These are phyloP conservation scores for Elaphurus davidianus DNA, from an alignment of 2,113 vertebrate genomes.

Conservation along the genomic window DNA sequence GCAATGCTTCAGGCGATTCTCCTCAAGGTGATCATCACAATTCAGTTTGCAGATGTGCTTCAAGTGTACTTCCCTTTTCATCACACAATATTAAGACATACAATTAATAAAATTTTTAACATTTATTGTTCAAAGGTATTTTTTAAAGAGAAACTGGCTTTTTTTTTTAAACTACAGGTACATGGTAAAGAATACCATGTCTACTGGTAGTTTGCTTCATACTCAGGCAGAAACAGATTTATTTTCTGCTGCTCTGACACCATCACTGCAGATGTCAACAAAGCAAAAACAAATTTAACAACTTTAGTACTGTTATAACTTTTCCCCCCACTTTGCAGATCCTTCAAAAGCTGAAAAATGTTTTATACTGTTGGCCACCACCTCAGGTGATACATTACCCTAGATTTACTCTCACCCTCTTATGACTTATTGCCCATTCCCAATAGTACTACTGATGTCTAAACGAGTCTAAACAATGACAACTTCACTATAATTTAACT, in stretches of 20 bases:
- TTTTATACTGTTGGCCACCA: neutral
- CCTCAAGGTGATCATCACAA: neutral
- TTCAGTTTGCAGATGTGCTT: neutral
- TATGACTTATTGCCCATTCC: neutral
- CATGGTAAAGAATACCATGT: neutral
- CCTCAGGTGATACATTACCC: neutral
- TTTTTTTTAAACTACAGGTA: neutral
- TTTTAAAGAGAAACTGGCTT: neutral
- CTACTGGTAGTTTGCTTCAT: neutral
- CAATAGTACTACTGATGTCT: neutral
- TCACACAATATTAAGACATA: neutral
- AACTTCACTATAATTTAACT: neutral
- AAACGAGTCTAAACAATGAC: neutral
- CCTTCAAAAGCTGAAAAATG: neutral
- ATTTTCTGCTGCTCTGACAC: neutral
- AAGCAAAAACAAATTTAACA: neutral
- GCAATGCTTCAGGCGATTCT: neutral
- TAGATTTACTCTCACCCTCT: neutral
- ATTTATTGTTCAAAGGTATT: neutral
- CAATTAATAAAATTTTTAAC: neutral
- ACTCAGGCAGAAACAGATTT: neutral
- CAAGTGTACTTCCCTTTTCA: neutral
- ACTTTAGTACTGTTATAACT: neutral
- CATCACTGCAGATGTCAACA: neutral
- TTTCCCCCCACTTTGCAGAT: neutral